Conservation (phyloP, 2,888 invertebrate species). For the Anoplius nigerrimus region DNA sequence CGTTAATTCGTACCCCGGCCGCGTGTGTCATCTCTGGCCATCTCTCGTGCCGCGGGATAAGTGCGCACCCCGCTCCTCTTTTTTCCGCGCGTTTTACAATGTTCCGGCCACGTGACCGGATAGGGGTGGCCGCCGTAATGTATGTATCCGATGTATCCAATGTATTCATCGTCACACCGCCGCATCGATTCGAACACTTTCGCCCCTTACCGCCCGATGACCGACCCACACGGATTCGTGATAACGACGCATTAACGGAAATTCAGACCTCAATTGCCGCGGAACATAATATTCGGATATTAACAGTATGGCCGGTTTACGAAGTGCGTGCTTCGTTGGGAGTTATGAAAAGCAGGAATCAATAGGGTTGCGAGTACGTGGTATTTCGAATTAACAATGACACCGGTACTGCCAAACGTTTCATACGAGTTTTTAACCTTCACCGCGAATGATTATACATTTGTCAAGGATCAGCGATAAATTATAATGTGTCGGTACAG, state of each 20-base stretch:
- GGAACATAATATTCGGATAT: not conserved
- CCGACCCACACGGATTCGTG: constrained; percentile 53
- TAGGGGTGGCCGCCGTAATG: constrained; percentile 68
- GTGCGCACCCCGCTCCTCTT: constrained; percentile 20
- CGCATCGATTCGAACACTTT: constrained; percentile 25
- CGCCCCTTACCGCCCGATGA: constrained; percentile 36
- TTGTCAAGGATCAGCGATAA: too few relatives aligned
- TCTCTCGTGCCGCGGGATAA: constrained; percentile 15
- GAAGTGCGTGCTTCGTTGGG: too few relatives aligned
- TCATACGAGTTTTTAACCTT: too few relatives aligned
- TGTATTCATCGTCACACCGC: constrained; percentile 48
- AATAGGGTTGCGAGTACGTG: too few relatives aligned
- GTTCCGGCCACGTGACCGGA: constrained; percentile 70
- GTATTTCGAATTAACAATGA: too few relatives aligned
- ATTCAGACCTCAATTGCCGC: constrained; percentile 43
- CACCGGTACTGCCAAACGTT: too few relatives aligned
- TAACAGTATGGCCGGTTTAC: too few relatives aligned
- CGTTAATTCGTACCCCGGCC: constrained; percentile 51
- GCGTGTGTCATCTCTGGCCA: constrained; percentile 26
- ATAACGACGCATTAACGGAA: constrained; percentile 48
- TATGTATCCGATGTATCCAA: too few relatives aligned
- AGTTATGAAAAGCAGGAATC: too few relatives aligned
- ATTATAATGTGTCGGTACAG: too few relatives aligned
- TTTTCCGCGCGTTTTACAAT: constrained; percentile 69
- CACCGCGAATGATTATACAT: too few relatives aligned